These are phyloP conservation scores for Artemia franciscana DNA, from an alignment of 1,140 invertebrate species.

Conservation along the genomic window DNA sequence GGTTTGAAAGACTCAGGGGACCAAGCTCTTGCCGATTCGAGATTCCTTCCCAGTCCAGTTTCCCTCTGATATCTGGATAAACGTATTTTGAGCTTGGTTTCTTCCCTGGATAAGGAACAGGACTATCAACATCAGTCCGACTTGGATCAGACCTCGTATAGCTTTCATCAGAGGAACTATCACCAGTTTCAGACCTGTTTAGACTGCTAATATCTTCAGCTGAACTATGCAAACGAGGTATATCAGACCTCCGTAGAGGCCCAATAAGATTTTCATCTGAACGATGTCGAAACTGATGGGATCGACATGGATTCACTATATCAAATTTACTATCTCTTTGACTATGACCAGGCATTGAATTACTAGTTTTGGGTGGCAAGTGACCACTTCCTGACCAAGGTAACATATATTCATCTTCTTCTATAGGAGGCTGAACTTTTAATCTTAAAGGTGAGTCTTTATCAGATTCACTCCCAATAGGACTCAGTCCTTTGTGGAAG, in stretches of 20 bases:
- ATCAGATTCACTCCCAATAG: neutral
- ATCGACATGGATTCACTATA: neutral
- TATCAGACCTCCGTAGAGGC: slow-evolving; percentile 8
- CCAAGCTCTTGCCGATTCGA: neutral
- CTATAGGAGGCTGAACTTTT: neutral
- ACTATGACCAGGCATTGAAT: neutral
- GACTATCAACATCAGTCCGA: slow-evolving; percentile 27
- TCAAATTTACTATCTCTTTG: neutral
- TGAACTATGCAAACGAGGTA: slow-evolving; percentile 33
- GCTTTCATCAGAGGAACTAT: slow-evolving; percentile 54
- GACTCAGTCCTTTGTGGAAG: neutral
- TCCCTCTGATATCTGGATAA: neutral
- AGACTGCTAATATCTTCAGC: slow-evolving; percentile 52
- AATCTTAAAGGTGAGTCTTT: neutral
- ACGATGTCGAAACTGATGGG: slow-evolving; percentile 6
- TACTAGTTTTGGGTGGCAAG: neutral
- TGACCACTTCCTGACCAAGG: neutral
- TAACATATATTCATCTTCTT: neutral
- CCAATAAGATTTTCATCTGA: slow-evolving; percentile 11
- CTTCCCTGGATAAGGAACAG: slow-evolving; percentile 11
- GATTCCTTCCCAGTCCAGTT: neutral
- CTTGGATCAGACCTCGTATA: slow-evolving; percentile 29
- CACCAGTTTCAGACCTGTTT: slow-evolving; percentile 38
- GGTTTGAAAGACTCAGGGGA: neutral
- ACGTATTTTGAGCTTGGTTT: neutral